phyloP scores from a whole-genome alignment of 2,888 invertebrate genomes.

The Diplolepis rosae region DNA sequence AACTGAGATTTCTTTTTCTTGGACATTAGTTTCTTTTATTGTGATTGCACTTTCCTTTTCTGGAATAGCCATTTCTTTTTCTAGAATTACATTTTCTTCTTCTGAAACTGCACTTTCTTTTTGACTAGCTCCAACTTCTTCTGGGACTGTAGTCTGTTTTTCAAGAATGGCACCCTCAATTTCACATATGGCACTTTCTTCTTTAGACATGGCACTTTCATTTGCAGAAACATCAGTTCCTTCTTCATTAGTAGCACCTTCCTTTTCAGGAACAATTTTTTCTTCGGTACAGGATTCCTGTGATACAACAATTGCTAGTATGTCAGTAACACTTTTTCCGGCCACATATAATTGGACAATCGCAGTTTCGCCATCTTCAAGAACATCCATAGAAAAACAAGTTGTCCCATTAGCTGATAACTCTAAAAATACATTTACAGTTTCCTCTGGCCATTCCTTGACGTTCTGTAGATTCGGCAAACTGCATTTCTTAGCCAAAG shows the following conservation, averaged over 20 bases:
- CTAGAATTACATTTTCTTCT: not conserved
- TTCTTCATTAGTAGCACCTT: no score
- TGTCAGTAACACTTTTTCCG: slow-evolving; percentile 78
- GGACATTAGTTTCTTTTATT: no score
- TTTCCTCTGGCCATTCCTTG: slow-evolving; percentile 74
- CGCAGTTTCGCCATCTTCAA: slow-evolving; percentile 77
- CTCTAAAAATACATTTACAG: slow-evolving; percentile 66
- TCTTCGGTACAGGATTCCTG: not conserved
- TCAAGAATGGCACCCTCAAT: no score
- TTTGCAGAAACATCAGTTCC: no score
- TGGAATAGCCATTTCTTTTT: no score
- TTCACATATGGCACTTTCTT: no score
- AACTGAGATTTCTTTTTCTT: not conserved
- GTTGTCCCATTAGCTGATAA: slow-evolving; percentile 75
- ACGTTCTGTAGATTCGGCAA: slow-evolving; percentile 73
- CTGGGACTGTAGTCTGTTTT: no score
- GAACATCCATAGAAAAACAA: slow-evolving; percentile 74
- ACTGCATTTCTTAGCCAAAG: slow-evolving; percentile 80
- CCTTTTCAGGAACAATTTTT: slow-evolving; percentile 4
- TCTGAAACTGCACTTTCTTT: no score
- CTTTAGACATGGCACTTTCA: no score
- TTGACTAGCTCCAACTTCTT: no score
- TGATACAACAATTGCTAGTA: slow-evolving; percentile 66
- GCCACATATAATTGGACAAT: slow-evolving; percentile 81
- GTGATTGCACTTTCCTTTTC: not conserved